A percentile compares a stretch with the other conserved stretches of the same genome.
Conservation (phyloP, 2,797 vertebrate genomes). For the Myotis daubentonii region DNA sequence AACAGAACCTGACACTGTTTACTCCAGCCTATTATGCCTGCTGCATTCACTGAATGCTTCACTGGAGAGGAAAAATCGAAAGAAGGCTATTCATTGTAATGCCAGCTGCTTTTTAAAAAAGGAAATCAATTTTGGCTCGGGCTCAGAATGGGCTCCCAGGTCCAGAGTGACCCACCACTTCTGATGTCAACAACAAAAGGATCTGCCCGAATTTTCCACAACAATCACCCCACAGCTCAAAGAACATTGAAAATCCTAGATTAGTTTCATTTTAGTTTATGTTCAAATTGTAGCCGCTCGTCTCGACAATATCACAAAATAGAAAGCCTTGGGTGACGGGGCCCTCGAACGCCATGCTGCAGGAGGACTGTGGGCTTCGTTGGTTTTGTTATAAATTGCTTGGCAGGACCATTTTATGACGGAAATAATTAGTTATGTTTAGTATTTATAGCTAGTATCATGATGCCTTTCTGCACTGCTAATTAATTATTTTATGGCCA, state of each 20-base stretch:
- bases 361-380: constrained; percentile 19
- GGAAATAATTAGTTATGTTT: constrained; percentile 85
- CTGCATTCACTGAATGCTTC: constrained; percentile 89
- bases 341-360: background rate
- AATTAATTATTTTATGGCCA: constrained; percentile 83
- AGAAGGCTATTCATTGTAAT: constrained; percentile 89
- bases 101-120: constrained; percentile 89
- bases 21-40: constrained; percentile 88
- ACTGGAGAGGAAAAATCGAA: constrained; percentile 89
- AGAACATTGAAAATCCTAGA: constrained; percentile 82
- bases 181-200: constrained; percentile 87
- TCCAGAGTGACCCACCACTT: constrained; percentile 84
- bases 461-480: constrained; percentile 75
- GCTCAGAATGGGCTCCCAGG: constrained; percentile 85
- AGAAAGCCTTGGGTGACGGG: constrained; percentile 64
- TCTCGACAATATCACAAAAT: constrained; percentile 72
- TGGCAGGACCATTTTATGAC: constrained; percentile 78
- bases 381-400: constrained; percentile 79
- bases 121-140: constrained; percentile 89
- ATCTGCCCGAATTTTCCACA: constrained; percentile 82
- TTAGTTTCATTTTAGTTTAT: constrained; percentile 84
- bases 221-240: constrained; percentile 81
- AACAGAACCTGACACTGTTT: constrained; percentile 91
- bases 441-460: constrained; percentile 81
- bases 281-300: constrained; percentile 79